Base-by-base conservation (phyloP, 2,113 vertebrate genomes). In the Gorilla gorilla region DNA sequence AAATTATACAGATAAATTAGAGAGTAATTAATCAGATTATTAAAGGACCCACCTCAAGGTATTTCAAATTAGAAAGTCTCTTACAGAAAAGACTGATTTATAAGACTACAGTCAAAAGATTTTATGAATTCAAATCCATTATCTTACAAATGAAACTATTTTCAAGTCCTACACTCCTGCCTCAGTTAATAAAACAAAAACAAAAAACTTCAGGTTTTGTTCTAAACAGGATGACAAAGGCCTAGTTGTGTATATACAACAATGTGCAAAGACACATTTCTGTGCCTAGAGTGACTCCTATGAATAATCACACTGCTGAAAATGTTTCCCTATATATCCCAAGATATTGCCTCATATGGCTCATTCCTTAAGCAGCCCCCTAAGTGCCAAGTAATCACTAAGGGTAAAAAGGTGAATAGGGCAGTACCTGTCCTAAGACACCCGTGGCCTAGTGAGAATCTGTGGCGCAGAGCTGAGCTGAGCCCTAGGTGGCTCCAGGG, bases 51-150 rank as follows among this genome's bases (percentile, higher is more conserved):
- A 68, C 45, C 38, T 73, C 70, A 89, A 81, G 16, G 50, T 80
- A 40, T 38, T 50, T 89, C 70, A 75, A 61, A 90, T 55, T 48
- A 57, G n/a, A 93, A 87, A 83, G 35, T 3, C 59, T 85, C 66
- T 50, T 52, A 57, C 0, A 91, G 30, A 59, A 75, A 86, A 83
- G 35, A 72, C 0, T 45, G 48, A 12, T 82, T 84, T 50, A 75
- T 40, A 88, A 90, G 35, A 87, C 59, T 52, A 45, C 0, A 76
- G 57, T 35, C 20, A 57, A 83, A 50, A 43, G 20, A 35, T 38
- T 87, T 82, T 43, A 52, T 57, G 38, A 96, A 93, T 61, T 94
- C 14, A 10, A 57, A 94, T 43, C 38, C 59, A 90, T 43, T 57
- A 50, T 13, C 43, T 64, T 87, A 43, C 40, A 90, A 94, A 93